Conservation (phyloP, 2,113 vertebrate species). For the Paraplagusia blochii region DNA sequence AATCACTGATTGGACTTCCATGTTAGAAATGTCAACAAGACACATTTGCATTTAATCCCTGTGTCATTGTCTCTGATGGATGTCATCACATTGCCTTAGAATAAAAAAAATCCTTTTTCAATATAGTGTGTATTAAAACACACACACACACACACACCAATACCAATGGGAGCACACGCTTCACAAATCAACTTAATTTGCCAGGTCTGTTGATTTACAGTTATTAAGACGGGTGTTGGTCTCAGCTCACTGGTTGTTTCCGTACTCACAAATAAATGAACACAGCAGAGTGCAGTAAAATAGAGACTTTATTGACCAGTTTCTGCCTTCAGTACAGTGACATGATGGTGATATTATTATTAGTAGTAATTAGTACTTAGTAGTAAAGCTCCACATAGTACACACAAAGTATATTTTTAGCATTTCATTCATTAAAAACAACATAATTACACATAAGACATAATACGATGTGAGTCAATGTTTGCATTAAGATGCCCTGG, state of each 20-base stretch:
- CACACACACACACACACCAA: background rate
- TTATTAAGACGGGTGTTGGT: conserved; percentile 21
- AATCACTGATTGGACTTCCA: background rate
- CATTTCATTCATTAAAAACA: too few species aligned
- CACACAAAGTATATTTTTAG: too few species aligned
- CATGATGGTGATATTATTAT: too few species aligned
- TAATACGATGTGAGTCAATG: too few species aligned
- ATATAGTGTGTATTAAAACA: background rate
- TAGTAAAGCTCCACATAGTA: too few species aligned
- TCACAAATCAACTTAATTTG: background rate
- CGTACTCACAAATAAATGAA: conserved; percentile 16
- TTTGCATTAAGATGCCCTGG: too few species aligned
- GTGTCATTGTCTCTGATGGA: conserved; percentile 1
- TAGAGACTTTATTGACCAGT: conserved; percentile 11
- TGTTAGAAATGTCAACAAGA: conserved; percentile 24
- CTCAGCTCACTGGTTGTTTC: conserved; percentile 30
- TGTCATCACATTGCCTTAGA: conserved; percentile 2
- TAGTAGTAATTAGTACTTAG: too few species aligned
- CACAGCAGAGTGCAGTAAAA: conserved; percentile 21
- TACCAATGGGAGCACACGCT: too few species aligned
- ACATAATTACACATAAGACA: too few species aligned
- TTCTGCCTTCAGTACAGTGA: background rate
- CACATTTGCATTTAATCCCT: conserved; percentile 8
- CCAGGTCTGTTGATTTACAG: conserved; percentile 28
- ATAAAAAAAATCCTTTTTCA: too few species aligned